phyloP scores from a whole-genome alignment of 1,140 invertebrate genomes.

The Sweltsa coloradensis region DNA sequence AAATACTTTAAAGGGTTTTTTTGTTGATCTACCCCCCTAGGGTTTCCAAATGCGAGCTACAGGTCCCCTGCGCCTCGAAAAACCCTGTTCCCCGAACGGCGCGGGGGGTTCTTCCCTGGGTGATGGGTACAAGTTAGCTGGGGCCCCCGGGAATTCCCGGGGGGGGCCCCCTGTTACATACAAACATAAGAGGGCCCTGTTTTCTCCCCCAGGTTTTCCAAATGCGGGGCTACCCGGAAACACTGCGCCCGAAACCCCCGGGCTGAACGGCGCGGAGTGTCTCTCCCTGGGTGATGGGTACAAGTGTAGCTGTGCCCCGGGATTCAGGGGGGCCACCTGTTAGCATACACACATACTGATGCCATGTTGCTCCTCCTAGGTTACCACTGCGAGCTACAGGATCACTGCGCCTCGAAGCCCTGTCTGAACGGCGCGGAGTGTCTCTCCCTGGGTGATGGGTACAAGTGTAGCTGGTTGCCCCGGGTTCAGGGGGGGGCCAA shows the following conservation, averaged over 20 bases:
- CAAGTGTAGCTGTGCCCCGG: slow-evolving; percentile 71
- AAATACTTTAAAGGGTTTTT: no score
- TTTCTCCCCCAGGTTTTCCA: no score
- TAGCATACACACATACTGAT: no score
- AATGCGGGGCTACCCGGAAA: no score
- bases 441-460: slow-evolving; percentile 54
- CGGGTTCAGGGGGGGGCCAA: slow-evolving; percentile 81
- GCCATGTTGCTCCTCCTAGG: no score
- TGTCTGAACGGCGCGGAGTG: slow-evolving; percentile 81
- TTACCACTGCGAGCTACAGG: slow-evolving; percentile 71
- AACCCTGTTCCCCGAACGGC: slow-evolving; percentile 77
- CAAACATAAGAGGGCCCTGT: no score
- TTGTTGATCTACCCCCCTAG: no score
- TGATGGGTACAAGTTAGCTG: slow-evolving; percentile 67
- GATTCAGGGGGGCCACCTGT: slow-evolving; percentile 71
- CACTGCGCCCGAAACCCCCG: slow-evolving; percentile 81
- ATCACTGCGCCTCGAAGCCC: slow-evolving; percentile 77
- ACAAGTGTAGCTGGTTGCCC: slow-evolving; percentile 67
- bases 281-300: slow-evolving; percentile 58
- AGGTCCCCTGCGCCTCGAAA: slow-evolving; percentile 80
- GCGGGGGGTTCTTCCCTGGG: slow-evolving; percentile 64
- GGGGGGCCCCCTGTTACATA: no score
- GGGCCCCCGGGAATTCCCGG: no score
- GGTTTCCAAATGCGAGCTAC: slow-evolving; percentile 78
- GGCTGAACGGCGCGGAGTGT: slow-evolving; percentile 73